Percentiles rank a stretch among this genome's conserved stretches.
These are phyloP conservation scores for Menidia menidia DNA, from an alignment of 2,797 vertebrate genomes.

Conservation along the genomic window DNA sequence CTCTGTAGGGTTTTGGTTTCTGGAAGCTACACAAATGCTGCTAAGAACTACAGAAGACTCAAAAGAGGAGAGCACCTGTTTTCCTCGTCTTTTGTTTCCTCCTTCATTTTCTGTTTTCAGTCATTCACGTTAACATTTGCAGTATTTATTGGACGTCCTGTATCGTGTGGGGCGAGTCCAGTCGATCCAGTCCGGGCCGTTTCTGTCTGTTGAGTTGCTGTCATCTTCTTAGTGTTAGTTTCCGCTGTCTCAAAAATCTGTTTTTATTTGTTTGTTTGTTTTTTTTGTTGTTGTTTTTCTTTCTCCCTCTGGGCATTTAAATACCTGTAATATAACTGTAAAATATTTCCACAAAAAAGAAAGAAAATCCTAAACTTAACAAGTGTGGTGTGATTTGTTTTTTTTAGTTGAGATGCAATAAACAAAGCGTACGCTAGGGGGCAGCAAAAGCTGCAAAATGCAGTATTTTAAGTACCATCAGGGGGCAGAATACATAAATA, in stretches of 20 bases:
- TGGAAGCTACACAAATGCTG: constrained; percentile 70
- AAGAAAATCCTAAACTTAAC: constrained; percentile 70
- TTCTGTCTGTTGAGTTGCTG: constrained; percentile 77
- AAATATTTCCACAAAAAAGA: constrained; percentile 88
- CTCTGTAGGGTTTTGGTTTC: constrained; percentile 41
- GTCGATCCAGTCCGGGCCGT: constrained; percentile 68
- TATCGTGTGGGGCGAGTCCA: constrained; percentile 63
- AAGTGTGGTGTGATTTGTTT: constrained; percentile 52
- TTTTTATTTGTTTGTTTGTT: constrained; percentile 9
- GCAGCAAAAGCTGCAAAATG: neutral
- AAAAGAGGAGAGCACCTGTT: constrained; percentile 46
- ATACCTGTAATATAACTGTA: constrained; percentile 88
- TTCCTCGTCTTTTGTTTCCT: constrained; percentile 48
- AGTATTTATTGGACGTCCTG: constrained; percentile 85
- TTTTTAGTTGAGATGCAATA: neutral
- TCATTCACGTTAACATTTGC: constrained; percentile 78
- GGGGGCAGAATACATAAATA: neutral
- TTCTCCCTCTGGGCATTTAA: constrained; percentile 83
- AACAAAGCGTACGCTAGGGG: neutral
- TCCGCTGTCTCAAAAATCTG: constrained; percentile 74
- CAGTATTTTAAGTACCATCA: neutral
- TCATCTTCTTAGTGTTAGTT: constrained; percentile 77
- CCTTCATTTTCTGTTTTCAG: constrained; percentile 48
- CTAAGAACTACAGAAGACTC: constrained; percentile 63
- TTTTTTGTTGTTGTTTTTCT: constrained; percentile 23